A percentile compares a stretch with the other conserved stretches of the same genome.
Evolutionary conservation across 2,888 invertebrate genomes (phyloP).

Genomic region (Pterostichus madidus): DNA sequence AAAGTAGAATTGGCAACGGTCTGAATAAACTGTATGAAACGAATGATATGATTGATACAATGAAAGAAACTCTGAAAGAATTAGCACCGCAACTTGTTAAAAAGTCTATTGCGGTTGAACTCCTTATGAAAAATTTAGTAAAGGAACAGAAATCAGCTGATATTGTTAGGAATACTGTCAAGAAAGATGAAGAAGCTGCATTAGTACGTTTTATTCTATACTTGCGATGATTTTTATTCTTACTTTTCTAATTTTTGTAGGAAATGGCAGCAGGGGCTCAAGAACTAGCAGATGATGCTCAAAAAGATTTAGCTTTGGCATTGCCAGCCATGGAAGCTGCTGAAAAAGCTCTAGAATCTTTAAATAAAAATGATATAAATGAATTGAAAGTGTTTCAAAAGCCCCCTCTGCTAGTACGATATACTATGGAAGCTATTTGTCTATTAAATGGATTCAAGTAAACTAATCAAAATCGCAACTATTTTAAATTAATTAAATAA

Average conservation of each 20-base stretch:
- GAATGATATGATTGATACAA: slow-evolving; percentile 88
- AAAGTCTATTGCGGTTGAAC: slow-evolving; percentile 87
- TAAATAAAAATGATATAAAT: slow-evolving; percentile 94
- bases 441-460: slow-evolving; percentile 90
- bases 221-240: neutral
- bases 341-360: slow-evolving; percentile 88
- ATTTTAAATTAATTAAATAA: slow-evolving; percentile 6
- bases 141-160: slow-evolving; percentile 91
- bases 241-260: slow-evolving; percentile 73
- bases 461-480: slow-evolving; percentile 71
- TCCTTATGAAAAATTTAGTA: slow-evolving; percentile 87
- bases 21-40: slow-evolving; percentile 89
- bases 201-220: slow-evolving; percentile 79
- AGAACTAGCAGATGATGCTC: slow-evolving; percentile 91
- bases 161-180: slow-evolving; percentile 87
- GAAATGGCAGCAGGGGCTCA: slow-evolving; percentile 91
- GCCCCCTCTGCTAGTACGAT: slow-evolving; percentile 91
- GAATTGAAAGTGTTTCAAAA: slow-evolving; percentile 93
- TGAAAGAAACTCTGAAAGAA: slow-evolving; percentile 90
- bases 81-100: slow-evolving; percentile 90
- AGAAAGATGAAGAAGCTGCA: slow-evolving; percentile 90
- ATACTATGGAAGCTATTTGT: slow-evolving; percentile 96
- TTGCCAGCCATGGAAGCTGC: slow-evolving; percentile 93
- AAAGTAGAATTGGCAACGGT: slow-evolving; percentile 87
- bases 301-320: slow-evolving; percentile 90